A percentile compares a stretch with the other conserved stretches of the same genome.
These are phyloP conservation scores for Rhinophrynus dorsalis DNA, from an alignment of 2,797 vertebrate genomes.

Conservation along the genomic window DNA sequence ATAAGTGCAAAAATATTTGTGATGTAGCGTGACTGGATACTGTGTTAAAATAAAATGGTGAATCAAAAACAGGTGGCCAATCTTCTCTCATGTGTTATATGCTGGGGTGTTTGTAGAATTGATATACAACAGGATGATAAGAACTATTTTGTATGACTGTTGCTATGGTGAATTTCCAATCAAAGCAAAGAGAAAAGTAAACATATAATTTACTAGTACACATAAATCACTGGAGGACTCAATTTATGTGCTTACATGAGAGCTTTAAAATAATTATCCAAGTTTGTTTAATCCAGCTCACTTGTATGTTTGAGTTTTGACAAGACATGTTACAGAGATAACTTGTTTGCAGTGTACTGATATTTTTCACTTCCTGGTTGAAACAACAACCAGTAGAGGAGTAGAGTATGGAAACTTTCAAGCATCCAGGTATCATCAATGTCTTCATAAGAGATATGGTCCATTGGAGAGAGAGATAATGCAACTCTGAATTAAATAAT, in stretches of 20 bases:
- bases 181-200: slow-evolving; percentile 44
- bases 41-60: not conserved
- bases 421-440: no score
- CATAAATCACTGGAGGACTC: slow-evolving; percentile 43
- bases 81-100: slow-evolving; percentile 6
- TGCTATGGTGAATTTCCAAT: slow-evolving; percentile 50
- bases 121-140: slow-evolving; percentile 37
- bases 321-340: no score
- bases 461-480: no score
- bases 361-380: no score
- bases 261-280: slow-evolving; percentile 45
- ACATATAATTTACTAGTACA: slow-evolving; percentile 46
- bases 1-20: no score
- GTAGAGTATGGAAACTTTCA: no score
- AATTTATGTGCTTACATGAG: slow-evolving; percentile 29
- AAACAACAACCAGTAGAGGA: no score
- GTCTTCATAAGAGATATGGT: no score
- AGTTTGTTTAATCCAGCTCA: slow-evolving; percentile 31
- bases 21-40: not conserved
- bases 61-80: slow-evolving; percentile 17
- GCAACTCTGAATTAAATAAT: no score
- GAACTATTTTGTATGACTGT: slow-evolving; percentile 37
- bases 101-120: slow-evolving; percentile 15
- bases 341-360: no score
- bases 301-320: not conserved